Evolutionary conservation across 2,797 vertebrate species (phyloP).

Genomic region (Parauchenoglanis ngamensis): DNA sequence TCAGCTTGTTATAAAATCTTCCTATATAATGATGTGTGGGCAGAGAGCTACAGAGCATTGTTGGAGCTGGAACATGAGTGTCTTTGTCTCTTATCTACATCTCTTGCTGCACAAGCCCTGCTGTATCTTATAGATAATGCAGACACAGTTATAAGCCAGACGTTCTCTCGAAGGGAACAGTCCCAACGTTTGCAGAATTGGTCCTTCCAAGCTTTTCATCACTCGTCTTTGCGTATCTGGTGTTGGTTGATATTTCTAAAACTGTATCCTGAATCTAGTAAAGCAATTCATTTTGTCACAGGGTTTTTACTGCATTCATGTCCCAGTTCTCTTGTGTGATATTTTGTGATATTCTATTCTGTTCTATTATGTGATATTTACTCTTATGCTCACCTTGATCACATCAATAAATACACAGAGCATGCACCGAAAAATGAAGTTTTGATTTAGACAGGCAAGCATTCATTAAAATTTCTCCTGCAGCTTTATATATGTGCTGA

Average conservation of each 20-base stretch:
- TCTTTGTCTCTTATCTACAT: conserved; percentile 47
- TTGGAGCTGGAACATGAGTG: conserved; percentile 42
- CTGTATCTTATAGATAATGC: conserved; percentile 17
- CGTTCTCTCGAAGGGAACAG: not conserved
- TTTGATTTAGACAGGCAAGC: conserved; percentile 33
- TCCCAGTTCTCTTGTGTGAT: not conserved
- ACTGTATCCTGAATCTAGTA: not conserved
- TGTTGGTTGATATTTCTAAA: not conserved
- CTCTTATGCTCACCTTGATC: not conserved
- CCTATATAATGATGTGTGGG: conserved; percentile 34
- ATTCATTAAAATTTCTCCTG: conserved; percentile 50
- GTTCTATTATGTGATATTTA: not conserved
- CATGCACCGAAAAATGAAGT: not conserved
- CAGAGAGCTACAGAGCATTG: conserved; percentile 26
- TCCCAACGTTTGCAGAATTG: not conserved
- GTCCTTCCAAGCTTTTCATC: not conserved
- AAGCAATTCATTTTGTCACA: not conserved
- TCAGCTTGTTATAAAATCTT: not conserved
- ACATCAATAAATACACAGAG: not conserved
- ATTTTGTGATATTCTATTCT: not conserved
- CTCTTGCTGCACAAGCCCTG: conserved; percentile 21
- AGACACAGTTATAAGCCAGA: conserved; percentile 11
- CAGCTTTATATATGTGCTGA: conserved; percentile 44
- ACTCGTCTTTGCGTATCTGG: not conserved
- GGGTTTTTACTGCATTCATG: not conserved